Evolutionary conservation across 2,888 invertebrate genomes (phyloP), one percentile per base, ranked within the genome.

Genomic region (Drosophila formosana): DNA sequence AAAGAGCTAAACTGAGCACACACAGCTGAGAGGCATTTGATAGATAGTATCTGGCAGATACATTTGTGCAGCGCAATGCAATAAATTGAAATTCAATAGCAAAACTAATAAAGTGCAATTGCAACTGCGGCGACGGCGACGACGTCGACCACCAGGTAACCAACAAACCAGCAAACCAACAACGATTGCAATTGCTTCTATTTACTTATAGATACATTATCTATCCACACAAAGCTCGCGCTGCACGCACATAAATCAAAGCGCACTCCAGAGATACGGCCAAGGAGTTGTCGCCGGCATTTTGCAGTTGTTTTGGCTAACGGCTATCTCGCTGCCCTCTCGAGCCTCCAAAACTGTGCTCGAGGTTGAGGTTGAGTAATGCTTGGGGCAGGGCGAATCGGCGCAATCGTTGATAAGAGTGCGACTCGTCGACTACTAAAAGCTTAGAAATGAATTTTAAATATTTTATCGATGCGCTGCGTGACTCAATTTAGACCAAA

Each of bases 391-490:
- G 49, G 51, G 34, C 41, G 34, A 18, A 18, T 18, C 18, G 52
- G 28, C 30, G 47, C 58, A 64, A 67, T 43, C 71, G 74, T 49
- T 68, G 82, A 70, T 77, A 77, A 85, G 66, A 47, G 71, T 25
- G 66, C 63, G 70, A 47, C 74, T 47, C 61, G 63, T 66, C 78
- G 75, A 83, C 68, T 78, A 60, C 79, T 76, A 81, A 82, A 84
- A 87, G 86, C 83, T 81, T 79, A 73, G 84, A 85, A 85, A 88
- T 85, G 84, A 85, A 87, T 85, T 88, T 88, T 85, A 85, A 85
- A 85, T 85, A 88, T 89, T 85, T 85, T 85, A 85, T 85, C 87
- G 85, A 75, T 67, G 84, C 72, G 81, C 71, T 74, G 71, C 84
- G 84, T 85, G 84, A 85, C 84, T 88, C 82, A 84, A 75, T 75